These are phyloP conservation scores for Clarias magur DNA, from an alignment of 2,113 vertebrate species.

Conservation along the genomic window DNA sequence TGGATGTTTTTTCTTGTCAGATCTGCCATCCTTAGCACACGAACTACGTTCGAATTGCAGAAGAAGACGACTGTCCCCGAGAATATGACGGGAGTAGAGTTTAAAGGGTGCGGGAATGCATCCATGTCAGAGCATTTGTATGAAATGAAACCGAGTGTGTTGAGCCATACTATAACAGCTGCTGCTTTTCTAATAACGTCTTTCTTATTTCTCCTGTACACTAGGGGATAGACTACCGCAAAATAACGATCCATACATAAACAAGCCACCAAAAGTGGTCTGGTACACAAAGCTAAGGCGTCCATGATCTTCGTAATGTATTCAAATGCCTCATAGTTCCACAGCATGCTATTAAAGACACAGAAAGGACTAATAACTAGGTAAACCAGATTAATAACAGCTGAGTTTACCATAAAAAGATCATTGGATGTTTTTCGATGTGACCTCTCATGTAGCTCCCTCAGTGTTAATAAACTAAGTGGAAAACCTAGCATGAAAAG, in stretches of 20 bases:
- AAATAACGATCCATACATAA: conserved; percentile 41
- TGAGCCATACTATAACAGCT: neutral
- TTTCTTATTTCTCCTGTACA: conserved; percentile 28
- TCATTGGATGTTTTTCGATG: neutral
- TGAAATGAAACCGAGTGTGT: neutral
- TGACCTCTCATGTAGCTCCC: neutral
- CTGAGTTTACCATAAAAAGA: conserved; percentile 35
- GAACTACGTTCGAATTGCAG: conserved; percentile 28
- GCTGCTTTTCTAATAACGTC: neutral
- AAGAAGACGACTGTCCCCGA: conserved; percentile 23
- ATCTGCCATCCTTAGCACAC: neutral
- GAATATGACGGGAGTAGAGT: neutral
- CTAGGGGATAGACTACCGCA: conserved; percentile 37
- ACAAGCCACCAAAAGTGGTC: conserved; percentile 29
- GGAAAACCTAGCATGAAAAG: conserved; percentile 9
- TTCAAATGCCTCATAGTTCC: neutral
- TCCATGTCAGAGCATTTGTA: too few species aligned
- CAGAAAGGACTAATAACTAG: neutral
- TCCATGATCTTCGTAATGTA: conserved; percentile 7
- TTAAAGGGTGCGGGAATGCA: neutral
- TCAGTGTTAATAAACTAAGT: neutral
- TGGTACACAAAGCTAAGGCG: conserved; percentile 20
- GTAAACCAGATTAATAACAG: conserved; percentile 17
- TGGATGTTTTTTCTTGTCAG: conserved; percentile 10
- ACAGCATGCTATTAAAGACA: neutral